Base-by-base conservation (phyloP, 2,888 invertebrate species). In the Leucozona laternaria region DNA sequence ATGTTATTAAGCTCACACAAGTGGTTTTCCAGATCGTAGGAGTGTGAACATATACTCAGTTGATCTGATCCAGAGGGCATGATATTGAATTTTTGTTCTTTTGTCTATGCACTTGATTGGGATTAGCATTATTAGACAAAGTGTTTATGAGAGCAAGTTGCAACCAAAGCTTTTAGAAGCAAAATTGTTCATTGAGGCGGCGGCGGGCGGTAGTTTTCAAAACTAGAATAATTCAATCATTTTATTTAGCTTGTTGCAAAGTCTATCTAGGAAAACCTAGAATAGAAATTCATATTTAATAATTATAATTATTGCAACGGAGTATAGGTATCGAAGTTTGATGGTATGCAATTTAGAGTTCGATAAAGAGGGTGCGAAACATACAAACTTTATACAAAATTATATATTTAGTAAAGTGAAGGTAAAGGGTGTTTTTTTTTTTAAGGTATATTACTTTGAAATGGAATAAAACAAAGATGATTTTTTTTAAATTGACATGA, bases 101-200 rank as follows among this genome's bases (percentile, higher is more conserved):
- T 85, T 85, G 72, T 77, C 76, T 48, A 11, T 34, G 64, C 75
- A 75, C 70, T 83, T 75, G 79, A 79, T 83, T 79, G 79, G 70
- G 48, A 70, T 79, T 75, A 75, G 75, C 62, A 48, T 48, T 83
- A 79, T 79, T 83, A 75, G 83, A 75, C 70, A 70, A 72, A 83
- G 79, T 70, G 45, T 79, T 83, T 71, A 70, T 48, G 68, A 70
- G 40, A 83, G 48, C 48, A 77, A 43, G 43, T 64, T 45, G 48
- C 40, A 73, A 79, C 64, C 71, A 71, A 72, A 55, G 34, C 31
- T 50, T 28, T 62, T 57, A 50, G 45, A 37, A 22, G 13, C 22
- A 37, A 66, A 55, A 81, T 81, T 72, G 77, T 43, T 66, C 31
- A 72, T 34, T 77, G 71, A 60, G 6, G 64, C 71, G 71, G 71